Conservation (phyloP, 92 coral and sea anemone genomes). For the Umimayanthus kanabou region DNA sequence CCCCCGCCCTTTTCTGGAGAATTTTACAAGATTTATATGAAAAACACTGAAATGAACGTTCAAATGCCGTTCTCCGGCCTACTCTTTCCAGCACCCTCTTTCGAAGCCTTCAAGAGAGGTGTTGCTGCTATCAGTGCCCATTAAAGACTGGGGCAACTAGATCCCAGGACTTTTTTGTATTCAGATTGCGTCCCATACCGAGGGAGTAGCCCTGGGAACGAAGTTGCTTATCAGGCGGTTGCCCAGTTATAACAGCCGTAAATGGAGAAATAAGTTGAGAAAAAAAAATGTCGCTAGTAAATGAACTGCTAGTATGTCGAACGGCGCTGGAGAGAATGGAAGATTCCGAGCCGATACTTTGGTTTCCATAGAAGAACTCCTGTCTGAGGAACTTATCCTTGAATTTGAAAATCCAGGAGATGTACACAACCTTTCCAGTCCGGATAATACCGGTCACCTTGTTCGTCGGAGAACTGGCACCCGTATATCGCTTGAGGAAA, state of each 20-base stretch:
- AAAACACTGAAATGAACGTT: too few species aligned
- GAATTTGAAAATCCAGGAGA: not conserved
- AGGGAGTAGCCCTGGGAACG: not conserved
- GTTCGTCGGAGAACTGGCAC: not conserved
- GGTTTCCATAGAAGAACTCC: constrained; percentile 28
- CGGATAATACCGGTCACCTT: not conserved
- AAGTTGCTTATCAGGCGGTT: not conserved
- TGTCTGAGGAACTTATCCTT: not conserved
- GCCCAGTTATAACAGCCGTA: not conserved
- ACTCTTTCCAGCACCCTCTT: too few species aligned
- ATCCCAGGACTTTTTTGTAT: too few species aligned
- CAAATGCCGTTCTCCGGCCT: too few species aligned
- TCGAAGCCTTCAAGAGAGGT: too few species aligned
- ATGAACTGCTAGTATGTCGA: not conserved
- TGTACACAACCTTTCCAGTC: too few species aligned
- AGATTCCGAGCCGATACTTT: not conserved
- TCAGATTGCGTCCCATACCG: too few species aligned
- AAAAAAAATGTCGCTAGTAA: not conserved
- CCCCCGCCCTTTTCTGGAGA: too few species aligned
- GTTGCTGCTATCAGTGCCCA: too few species aligned
- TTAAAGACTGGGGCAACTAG: too few species aligned
- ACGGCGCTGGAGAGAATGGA: not conserved
- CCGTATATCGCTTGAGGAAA: not conserved
- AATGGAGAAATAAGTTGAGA: not conserved
- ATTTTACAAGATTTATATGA: too few species aligned